phyloP scores from a whole-genome alignment of 1,140 invertebrate genomes.

The Diplogasteroides magnus region DNA sequence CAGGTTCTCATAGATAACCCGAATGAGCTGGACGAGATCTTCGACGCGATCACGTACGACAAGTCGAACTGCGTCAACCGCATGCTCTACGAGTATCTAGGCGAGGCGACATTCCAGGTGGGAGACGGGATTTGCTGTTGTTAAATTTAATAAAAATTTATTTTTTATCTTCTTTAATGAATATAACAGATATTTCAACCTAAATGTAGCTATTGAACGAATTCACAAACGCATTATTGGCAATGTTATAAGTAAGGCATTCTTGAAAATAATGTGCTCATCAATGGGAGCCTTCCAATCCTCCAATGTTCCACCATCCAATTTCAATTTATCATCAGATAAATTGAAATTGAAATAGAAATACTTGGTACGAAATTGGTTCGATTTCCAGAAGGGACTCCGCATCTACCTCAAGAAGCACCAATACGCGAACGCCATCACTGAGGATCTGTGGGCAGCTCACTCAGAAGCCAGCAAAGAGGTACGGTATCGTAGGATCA shows the following conservation, averaged over 20 bases:
- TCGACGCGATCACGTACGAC: slow-evolving; percentile 60
- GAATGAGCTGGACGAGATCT: slow-evolving; percentile 39
- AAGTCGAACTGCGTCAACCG: slow-evolving; percentile 74
- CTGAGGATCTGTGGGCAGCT: slow-evolving; percentile 86
- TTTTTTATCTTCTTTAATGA: no score
- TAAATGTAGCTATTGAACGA: no score
- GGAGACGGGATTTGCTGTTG: not conserved
- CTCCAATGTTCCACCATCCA: no score
- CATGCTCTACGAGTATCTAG: slow-evolving; percentile 92
- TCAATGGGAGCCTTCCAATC: no score
- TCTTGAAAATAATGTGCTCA: no score
- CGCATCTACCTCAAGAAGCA: slow-evolving; percentile 81
- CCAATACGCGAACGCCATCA: slow-evolving; percentile 82
- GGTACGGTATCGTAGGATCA: slow-evolving; percentile 2
- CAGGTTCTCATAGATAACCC: slow-evolving; percentile 55
- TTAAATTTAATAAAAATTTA: no score
- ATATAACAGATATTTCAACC: no score
- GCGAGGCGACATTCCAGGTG: slow-evolving; percentile 78
- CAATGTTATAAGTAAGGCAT: no score
- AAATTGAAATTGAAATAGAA: no score
- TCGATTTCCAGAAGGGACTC: slow-evolving; percentile 69
- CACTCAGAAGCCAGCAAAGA: slow-evolving; percentile 82
- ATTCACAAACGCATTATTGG: no score
- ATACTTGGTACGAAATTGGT: no score
- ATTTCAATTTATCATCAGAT: no score